Evolutionary conservation across 2,797 vertebrate species (phyloP).

Genomic region (Leptodactylus fallax): DNA sequence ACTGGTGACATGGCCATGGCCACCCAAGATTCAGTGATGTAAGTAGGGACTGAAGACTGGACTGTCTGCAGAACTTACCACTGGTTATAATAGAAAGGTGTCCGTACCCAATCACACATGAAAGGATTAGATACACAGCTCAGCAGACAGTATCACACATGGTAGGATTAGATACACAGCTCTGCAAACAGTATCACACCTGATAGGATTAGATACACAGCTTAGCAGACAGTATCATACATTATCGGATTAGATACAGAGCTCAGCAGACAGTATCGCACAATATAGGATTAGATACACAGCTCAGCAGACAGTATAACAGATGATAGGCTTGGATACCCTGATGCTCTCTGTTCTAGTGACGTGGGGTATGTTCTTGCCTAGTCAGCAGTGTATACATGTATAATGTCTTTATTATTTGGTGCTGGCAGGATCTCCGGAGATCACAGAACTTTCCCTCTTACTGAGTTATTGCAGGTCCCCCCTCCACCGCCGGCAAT

Average conservation of each 20-base stretch:
- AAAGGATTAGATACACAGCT: no score
- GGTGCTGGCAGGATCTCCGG: neutral
- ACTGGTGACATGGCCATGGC: no score
- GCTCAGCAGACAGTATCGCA: neutral
- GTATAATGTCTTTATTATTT: neutral
- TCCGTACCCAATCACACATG: no score
- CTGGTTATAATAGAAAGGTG: no score
- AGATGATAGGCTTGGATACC: neutral
- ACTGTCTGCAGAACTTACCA: no score
- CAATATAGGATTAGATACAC: neutral
- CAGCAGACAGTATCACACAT: neutral
- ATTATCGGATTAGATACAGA: neutral
- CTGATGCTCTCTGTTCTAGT: neutral
- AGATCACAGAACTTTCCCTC: neutral
- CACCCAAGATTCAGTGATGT: no score
- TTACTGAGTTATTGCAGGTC: neutral
- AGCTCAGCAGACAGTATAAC: neutral
- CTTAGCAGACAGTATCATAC: neutral
- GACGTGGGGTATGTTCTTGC: neutral
- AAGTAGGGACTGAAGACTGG: no score
- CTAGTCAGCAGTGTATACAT: neutral
- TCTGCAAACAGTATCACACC: neutral
- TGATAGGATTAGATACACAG: neutral
- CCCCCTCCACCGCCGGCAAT: neutral
- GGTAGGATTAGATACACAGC: no score